phyloP scores from a whole-genome alignment of 1,140 invertebrate species.

The Drosophila grimshawi region DNA sequence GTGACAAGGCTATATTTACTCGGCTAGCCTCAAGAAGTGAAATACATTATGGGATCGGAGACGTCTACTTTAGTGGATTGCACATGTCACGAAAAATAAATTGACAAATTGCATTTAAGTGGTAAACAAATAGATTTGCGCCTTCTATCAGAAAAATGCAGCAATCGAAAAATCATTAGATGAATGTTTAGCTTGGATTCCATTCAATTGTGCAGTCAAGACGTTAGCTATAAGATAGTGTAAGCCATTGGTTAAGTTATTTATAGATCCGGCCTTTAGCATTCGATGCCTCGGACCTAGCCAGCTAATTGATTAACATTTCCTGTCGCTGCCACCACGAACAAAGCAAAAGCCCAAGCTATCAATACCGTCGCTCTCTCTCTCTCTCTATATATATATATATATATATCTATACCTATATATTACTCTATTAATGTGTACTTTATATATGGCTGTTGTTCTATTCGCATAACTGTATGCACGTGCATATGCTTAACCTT shows the following conservation, averaged over 20 bases:
- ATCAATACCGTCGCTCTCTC: background rate
- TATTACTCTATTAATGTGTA: constrained; percentile 19
- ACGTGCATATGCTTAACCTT: constrained; percentile 73
- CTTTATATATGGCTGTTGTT: no score
- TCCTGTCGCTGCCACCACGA: constrained; percentile 45
- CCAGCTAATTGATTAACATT: constrained; percentile 72
- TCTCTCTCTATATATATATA: background rate
- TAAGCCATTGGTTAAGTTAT: background rate
- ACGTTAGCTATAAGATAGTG: background rate
- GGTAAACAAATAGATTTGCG: no score
- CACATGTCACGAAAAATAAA: no score
- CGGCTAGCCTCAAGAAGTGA: no score
- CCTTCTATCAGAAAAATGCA: no score
- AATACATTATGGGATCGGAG: no score
- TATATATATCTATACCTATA: constrained; percentile 1
- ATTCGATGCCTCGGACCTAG: constrained; percentile 25
- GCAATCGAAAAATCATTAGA: no score
- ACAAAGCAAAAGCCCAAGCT: constrained; percentile 22
- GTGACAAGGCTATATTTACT: no score
- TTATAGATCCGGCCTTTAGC: background rate
- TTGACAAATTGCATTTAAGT: no score
- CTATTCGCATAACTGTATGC: constrained; percentile 59
- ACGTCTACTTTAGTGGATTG: no score
- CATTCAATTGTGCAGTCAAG: background rate
- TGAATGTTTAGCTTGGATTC: background rate